These are phyloP conservation scores for Lontra canadensis DNA, from an alignment of 2,113 vertebrate genomes.

Conservation along the genomic window DNA sequence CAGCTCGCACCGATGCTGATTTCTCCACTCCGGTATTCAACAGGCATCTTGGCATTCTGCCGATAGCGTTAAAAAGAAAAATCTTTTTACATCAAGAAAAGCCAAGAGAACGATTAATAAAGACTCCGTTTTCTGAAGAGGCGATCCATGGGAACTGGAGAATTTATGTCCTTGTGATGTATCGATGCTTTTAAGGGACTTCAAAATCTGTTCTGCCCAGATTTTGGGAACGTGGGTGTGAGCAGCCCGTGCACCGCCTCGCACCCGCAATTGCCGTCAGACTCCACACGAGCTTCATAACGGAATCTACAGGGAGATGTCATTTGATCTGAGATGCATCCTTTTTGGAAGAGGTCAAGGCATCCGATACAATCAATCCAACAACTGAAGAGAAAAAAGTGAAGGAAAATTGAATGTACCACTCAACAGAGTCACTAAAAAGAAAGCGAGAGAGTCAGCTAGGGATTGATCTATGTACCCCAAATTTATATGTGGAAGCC, in stretches of 20 bases:
- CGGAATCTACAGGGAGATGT: conserved; percentile 19
- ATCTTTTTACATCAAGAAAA: neutral
- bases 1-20: neutral
- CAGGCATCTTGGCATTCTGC: neutral
- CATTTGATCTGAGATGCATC: neutral
- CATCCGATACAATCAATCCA: neutral
- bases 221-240: neutral
- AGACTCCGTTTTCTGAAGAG: neutral
- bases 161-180: neutral
- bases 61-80: neutral
- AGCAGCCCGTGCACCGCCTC: neutral
- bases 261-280: neutral
- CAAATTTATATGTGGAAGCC: too few species aligned
- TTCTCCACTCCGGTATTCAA: neutral
- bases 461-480: neutral
- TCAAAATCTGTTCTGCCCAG: neutral
- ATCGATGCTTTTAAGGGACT: neutral
- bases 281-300: neutral
- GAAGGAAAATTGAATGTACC: neutral
- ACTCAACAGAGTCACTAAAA: neutral
- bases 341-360: neutral
- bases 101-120: neutral
- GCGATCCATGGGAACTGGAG: neutral
- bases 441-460: neutral
- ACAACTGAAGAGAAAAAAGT: neutral